phyloP scores from a whole-genome alignment of 2,113 vertebrate species.

The Tachysurus vachellii region DNA sequence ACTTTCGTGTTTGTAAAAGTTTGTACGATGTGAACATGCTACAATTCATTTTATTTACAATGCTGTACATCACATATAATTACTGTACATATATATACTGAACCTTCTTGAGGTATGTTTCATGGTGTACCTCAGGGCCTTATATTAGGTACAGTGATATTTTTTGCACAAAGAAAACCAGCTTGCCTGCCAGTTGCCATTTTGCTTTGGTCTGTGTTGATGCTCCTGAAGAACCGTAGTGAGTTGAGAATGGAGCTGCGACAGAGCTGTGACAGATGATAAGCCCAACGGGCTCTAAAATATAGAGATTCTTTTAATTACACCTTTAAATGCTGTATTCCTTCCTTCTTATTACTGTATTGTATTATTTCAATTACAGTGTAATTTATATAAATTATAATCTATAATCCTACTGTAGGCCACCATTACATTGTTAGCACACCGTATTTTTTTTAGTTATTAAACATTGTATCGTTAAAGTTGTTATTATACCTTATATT shows the following conservation, averaged over 20 bases:
- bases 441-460: no score
- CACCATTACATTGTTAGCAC: not conserved
- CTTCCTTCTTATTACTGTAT: not conserved
- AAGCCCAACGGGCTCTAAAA: slow-evolving; percentile 34
- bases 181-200: slow-evolving; percentile 39
- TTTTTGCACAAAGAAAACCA: not conserved
- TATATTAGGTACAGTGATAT: not conserved
- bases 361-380: not conserved
- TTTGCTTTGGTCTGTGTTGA: slow-evolving; percentile 4
- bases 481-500: no score
- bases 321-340: not conserved
- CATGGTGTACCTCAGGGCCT: not conserved
- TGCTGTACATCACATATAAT: no score
- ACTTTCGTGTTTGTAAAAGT: not conserved
- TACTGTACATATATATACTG: no score
- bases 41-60: not conserved
- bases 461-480: no score
- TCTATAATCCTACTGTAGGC: not conserved
- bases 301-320: not conserved
- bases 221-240: slow-evolving; percentile 26
- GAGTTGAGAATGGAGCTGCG: slow-evolving; percentile 41
- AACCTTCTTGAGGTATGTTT: not conserved
- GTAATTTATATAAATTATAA: no score
- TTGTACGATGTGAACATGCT: not conserved
- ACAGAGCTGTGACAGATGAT: slow-evolving; percentile 38